Evolutionary conservation across 2,888 invertebrate genomes (phyloP), one percentile per base, ranked within the genome.

Genomic region (Dynastes grantii): DNA sequence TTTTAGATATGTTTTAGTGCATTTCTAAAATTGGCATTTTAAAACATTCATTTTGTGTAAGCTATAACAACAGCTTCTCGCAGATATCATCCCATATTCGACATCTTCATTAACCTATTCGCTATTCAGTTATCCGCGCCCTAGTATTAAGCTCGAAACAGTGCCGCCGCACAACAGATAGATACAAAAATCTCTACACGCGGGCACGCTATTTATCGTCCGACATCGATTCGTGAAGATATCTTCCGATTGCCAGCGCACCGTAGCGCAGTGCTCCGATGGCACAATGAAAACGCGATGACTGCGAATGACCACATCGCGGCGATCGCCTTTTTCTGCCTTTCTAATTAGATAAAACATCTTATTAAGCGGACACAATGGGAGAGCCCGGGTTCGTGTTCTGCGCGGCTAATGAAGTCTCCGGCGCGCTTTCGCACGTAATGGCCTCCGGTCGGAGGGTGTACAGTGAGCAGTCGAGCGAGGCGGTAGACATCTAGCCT

Each of bases 351-450:
- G 68, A 76, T 65, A 80, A 76, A 76, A 79, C 77, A 76, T 77
- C 81, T 81, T 81, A 82, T 82, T 78, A 75, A 82, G 78, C 82
- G 80, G 77, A 80, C 80, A 81, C 81, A 82, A 82, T 82, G 77
- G 81, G 77, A 78, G 77, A 53, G 32, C 58, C 45, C 58, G 77
- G 73, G 77, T 70, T 76, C 79, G 76, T 76, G 78, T 76, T 58
- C 67, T 67, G 55, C 16, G 61, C 53, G 67, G 58, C 77, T 77
- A 77, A 77, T 71, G 77, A 77, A 77, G 77, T 77, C 77, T 70
- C 77, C 71, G 55, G 77, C 73, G 73, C 67, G 37, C 51, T 73
- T 73, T 73, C 73, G 58, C 73, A 58, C 73, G 58, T 58, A 58
- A 73, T 73, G 73, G 58, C 58, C 73, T 40, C 37, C 16, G 73